Percentiles rank a stretch among this genome's conserved stretches.
phyloP scores from a whole-genome alignment of 2,113 vertebrate species.

The Tragulus kanchil region DNA sequence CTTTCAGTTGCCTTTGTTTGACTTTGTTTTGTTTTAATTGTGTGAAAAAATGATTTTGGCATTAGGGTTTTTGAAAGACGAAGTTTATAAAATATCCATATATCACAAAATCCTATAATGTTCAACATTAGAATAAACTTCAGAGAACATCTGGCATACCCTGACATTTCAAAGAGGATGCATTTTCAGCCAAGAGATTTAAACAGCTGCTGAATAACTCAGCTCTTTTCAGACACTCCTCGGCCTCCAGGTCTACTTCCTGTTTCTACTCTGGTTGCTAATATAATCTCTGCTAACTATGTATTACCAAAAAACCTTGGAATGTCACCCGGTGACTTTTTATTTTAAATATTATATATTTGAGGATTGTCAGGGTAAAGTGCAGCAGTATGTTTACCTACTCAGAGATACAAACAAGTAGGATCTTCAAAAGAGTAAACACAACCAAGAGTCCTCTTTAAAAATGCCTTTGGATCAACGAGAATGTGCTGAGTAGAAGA shows the following conservation, averaged over 20 bases:
- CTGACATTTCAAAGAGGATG: conserved; percentile 13
- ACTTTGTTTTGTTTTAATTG: background rate
- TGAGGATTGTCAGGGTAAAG: background rate
- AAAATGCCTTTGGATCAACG: background rate
- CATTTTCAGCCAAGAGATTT: background rate
- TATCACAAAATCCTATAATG: background rate
- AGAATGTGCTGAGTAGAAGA: fast-evolving
- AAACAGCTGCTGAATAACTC: background rate
- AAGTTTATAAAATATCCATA: background rate
- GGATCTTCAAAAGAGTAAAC: background rate
- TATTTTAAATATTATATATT: background rate
- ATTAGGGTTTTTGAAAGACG: background rate
- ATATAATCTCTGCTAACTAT: background rate
- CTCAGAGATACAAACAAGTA: background rate
- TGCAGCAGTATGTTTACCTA: background rate
- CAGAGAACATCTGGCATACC: background rate
- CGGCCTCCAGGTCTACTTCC: background rate
- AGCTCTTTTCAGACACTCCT: background rate
- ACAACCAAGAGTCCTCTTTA: background rate
- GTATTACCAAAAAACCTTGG: background rate
- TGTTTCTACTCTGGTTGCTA: background rate
- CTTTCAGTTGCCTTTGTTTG: background rate
- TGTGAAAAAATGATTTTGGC: background rate
- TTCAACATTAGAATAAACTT: background rate
- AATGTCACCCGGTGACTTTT: background rate